phyloP scores from a whole-genome alignment of 1,140 invertebrate genomes.

The Tachypleus tridentatus region DNA sequence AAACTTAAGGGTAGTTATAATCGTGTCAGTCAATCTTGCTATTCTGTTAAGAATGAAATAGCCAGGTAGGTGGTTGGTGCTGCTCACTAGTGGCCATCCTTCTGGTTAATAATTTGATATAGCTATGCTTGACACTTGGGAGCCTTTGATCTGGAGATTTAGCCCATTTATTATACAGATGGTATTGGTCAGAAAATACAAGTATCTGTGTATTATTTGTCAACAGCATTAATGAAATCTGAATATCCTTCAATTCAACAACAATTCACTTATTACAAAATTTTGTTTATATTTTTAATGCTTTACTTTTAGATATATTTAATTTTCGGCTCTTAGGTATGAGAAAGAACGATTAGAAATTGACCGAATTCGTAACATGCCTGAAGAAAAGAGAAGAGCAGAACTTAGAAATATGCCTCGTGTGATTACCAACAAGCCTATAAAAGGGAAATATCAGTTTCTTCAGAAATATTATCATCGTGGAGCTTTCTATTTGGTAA shows the following conservation, averaged over 20 bases:
- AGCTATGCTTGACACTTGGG: no score
- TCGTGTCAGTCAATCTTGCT: no score
- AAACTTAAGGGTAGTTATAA: no score
- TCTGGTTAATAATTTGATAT: no score
- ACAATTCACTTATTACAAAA: neutral
- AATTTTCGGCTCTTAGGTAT: slow-evolving; percentile 25
- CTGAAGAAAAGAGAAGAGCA: slow-evolving; percentile 85
- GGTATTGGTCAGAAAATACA: no score
- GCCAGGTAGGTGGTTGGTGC: no score
- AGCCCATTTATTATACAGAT: no score
- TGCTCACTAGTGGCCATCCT: no score
- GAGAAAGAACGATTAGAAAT: slow-evolving; percentile 74
- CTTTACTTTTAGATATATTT: neutral
- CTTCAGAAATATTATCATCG: slow-evolving; percentile 99
- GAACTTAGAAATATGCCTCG: slow-evolving; percentile 90
- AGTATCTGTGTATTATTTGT: no score
- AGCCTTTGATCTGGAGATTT: no score
- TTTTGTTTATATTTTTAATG: neutral
- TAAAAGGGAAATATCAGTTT: slow-evolving; percentile 99
- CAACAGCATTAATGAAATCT: no score
- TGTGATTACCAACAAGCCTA: slow-evolving; percentile 81
- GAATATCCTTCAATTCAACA: neutral
- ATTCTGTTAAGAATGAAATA: no score
- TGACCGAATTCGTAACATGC: slow-evolving; percentile 83
- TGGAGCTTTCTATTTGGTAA: slow-evolving; percentile 87